Evolutionary conservation across 2,797 vertebrate species (phyloP).

Genomic region (Emys orbicularis): DNA sequence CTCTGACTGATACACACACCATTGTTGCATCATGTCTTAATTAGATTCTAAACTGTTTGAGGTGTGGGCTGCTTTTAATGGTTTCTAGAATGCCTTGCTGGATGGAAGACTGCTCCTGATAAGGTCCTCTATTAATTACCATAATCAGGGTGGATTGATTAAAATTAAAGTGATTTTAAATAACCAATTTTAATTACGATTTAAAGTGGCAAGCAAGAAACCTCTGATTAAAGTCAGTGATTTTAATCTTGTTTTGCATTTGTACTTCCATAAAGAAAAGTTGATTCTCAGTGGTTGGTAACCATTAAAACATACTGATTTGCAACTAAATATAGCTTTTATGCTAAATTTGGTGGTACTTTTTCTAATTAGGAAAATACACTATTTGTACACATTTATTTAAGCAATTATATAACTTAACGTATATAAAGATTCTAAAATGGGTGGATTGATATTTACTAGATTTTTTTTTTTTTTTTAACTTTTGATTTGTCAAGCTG

Average conservation of each 20-base stretch:
- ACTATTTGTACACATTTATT: neutral
- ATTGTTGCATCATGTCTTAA: neutral
- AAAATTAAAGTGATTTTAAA: neutral
- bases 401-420: neutral
- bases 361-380: neutral
- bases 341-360: neutral
- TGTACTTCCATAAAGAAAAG: neutral
- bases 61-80: neutral
- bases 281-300: neutral
- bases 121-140: neutral
- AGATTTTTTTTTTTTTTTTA: neutral
- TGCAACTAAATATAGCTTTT: neutral
- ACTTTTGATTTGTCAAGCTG: neutral
- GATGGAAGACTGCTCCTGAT: neutral
- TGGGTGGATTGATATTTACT: neutral
- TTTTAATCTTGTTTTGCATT: neutral
- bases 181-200: neutral
- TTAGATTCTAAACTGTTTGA: neutral
- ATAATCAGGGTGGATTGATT: neutral
- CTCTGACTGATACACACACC: too few relatives aligned
- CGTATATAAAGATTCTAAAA: neutral
- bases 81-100: neutral
- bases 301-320: neutral
- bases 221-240: neutral
- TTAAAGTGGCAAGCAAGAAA: neutral